Evolutionary conservation across 2,113 vertebrate genomes (phyloP).

Genomic region (Cricetomys ansorgei): DNA sequence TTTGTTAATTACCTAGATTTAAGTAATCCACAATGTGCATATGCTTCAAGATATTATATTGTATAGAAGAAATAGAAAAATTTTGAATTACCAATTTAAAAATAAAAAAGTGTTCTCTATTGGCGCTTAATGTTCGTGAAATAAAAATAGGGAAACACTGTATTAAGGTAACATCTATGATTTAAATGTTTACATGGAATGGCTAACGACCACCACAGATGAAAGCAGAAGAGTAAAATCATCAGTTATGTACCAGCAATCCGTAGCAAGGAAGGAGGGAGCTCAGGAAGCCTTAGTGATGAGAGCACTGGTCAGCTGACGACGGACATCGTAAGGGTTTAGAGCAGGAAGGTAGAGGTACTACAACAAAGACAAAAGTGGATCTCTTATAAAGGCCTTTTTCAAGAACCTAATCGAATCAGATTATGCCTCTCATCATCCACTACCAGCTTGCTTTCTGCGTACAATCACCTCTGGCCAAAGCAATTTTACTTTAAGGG

Average conservation of each 20-base stretch:
- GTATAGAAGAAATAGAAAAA: neutral
- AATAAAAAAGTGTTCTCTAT: neutral
- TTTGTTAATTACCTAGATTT: neutral
- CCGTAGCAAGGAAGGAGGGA: neutral
- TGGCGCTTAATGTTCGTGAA: neutral
- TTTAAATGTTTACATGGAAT: neutral
- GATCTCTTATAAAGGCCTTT: neutral
- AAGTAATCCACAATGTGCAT: neutral
- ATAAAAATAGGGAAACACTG: neutral
- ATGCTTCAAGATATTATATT: neutral
- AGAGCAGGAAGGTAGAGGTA: neutral
- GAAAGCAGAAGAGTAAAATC: neutral
- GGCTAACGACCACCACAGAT: neutral
- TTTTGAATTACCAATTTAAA: neutral
- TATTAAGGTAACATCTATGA: neutral
- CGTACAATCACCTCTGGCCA: constrained; percentile 3
- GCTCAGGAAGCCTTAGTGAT: neutral
- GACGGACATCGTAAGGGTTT: neutral
- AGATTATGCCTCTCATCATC: neutral
- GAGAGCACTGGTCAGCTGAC: neutral
- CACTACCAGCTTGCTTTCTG: neutral
- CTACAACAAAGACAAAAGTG: neutral
- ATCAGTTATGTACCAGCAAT: neutral
- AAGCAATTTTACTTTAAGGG: constrained; percentile 36
- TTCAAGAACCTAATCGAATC: neutral